A percentile compares a stretch with the other conserved stretches of the same genome.
Conservation (phyloP, 2,113 vertebrate species). For the Heterocephalus glaber region DNA sequence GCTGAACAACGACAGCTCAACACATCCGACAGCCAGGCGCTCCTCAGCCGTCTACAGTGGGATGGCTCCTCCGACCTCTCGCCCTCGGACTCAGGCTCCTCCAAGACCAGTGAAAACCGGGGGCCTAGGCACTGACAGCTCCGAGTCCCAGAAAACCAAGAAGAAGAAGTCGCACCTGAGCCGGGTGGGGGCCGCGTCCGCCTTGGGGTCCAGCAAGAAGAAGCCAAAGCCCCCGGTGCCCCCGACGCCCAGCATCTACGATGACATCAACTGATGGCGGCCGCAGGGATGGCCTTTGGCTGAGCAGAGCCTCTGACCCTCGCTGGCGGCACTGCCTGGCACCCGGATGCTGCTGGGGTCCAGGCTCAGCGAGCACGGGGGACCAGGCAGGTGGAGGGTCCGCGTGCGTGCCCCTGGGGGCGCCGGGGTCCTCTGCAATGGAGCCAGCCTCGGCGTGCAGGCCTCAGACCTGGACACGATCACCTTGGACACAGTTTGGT, state of each 20-base stretch:
- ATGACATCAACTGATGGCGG: constrained; percentile 92
- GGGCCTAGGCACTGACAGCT: constrained; percentile 92
- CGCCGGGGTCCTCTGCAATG: constrained; percentile 67
- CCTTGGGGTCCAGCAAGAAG: constrained; percentile 92
- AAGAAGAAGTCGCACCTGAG: constrained; percentile 93
- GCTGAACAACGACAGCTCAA: constrained; percentile 92
- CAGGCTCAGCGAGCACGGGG: constrained; percentile 76
- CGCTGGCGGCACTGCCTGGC: constrained; percentile 74
- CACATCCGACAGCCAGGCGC: constrained; percentile 91
- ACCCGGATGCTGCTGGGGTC: constrained; percentile 78
- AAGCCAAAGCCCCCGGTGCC: constrained; percentile 94
- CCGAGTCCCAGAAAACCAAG: constrained; percentile 95
- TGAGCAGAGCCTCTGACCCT: constrained; percentile 74
- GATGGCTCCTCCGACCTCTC: constrained; percentile 96
- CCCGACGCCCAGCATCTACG: constrained; percentile 93
- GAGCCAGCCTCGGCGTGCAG: too few species aligned
- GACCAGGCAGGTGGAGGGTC: constrained; percentile 70
- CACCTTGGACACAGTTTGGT: constrained; percentile 80
- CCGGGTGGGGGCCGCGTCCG: constrained; percentile 88
- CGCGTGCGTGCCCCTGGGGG: constrained; percentile 74
- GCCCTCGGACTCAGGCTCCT: constrained; percentile 96
- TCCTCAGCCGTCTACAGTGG: constrained; percentile 97
- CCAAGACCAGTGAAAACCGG: constrained; percentile 94
- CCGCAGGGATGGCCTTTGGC: constrained; percentile 75
- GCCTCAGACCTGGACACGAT: constrained; percentile 80